A percentile compares a stretch with the other conserved stretches of the same genome.
phyloP scores from a whole-genome alignment of 2,888 invertebrate genomes.

The Drosophila ezoana region DNA sequence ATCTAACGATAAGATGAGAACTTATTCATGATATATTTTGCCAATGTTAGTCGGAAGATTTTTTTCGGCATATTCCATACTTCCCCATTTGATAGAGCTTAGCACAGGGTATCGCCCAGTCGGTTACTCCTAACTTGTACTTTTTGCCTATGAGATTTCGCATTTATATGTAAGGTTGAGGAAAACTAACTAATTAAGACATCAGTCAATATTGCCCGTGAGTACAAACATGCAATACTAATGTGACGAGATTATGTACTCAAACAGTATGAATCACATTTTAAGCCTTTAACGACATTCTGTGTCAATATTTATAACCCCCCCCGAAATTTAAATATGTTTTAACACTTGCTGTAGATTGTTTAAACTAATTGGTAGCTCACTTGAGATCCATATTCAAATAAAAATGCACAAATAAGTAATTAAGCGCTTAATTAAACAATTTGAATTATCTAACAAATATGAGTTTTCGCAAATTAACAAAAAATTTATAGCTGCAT shows the following conservation, averaged over 20 bases:
- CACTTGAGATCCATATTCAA: background rate
- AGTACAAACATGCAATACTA: too few species aligned
- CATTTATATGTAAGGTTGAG: background rate
- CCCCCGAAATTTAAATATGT: background rate
- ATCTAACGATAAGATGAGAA: too few species aligned
- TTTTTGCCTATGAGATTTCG: too few species aligned
- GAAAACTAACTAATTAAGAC: conserved; percentile 3
- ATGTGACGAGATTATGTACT: conserved; percentile 4
- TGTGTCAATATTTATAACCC: background rate
- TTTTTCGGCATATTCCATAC: too few species aligned
- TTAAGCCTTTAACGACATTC: background rate
- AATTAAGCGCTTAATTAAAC: background rate
- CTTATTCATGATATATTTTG: too few species aligned
- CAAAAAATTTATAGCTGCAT: background rate
- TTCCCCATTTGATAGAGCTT: too few species aligned
- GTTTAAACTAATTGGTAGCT: background rate
- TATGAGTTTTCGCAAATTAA: background rate
- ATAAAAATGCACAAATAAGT: background rate
- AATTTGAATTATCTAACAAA: background rate
- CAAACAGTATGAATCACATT: conserved; percentile 7
- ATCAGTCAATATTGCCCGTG: background rate
- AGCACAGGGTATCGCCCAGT: background rate
- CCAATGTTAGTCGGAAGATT: too few species aligned
- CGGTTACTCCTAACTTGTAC: background rate
- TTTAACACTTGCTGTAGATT: background rate